phyloP scores from a whole-genome alignment of 2,888 invertebrate species.

The Latheticus oryzae region DNA sequence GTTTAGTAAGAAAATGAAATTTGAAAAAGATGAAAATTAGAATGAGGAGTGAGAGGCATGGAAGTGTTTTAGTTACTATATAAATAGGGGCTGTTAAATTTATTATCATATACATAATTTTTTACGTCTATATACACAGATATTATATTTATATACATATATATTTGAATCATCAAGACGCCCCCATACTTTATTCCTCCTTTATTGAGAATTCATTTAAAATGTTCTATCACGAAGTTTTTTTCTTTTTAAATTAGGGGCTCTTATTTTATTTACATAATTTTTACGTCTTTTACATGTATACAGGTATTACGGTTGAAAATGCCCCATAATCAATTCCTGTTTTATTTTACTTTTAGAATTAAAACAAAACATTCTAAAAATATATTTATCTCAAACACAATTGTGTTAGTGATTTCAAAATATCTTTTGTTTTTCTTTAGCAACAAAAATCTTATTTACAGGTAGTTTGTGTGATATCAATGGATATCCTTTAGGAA shows the following conservation, averaged over 20 bases:
- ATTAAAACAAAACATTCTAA: constrained; percentile 37
- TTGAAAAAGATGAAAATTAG: constrained; percentile 60
- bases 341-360: constrained; percentile 19
- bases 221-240: no score
- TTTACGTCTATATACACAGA: no score
- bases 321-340: no score
- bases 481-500: constrained; percentile 43
- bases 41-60: constrained; percentile 42
- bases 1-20: constrained; percentile 59
- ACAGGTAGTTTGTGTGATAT: constrained; percentile 43
- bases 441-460: constrained; percentile 37
- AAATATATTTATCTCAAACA: constrained; percentile 37
- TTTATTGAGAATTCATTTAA: no score
- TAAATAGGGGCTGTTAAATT: constrained; percentile 23
- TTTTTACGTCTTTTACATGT: no score
- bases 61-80: constrained; percentile 14
- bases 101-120: constrained; percentile 15
- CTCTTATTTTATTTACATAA: no score
- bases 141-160: no score
- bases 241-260: no score
- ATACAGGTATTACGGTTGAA: no score
- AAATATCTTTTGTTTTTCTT: constrained; percentile 44
- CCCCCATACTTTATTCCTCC: constrained; percentile 14
- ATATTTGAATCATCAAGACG: constrained; percentile 2
- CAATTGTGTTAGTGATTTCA: constrained; percentile 40